phyloP scores from a whole-genome alignment of 2,888 invertebrate genomes.

The Plebejus argus region DNA sequence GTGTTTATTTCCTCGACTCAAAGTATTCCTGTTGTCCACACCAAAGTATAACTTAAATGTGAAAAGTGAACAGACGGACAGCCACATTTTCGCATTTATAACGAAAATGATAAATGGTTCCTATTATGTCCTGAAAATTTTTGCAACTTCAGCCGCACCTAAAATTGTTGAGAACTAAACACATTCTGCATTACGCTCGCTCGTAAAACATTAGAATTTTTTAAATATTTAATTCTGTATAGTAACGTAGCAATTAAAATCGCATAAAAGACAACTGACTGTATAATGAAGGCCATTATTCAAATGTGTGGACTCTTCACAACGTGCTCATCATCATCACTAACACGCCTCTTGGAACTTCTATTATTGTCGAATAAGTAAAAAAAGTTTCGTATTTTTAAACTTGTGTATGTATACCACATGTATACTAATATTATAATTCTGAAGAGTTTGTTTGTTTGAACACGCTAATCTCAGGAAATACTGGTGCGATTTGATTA shows the following conservation, averaged over 20 bases:
- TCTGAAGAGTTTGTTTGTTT: too few species aligned
- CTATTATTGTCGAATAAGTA: too few species aligned
- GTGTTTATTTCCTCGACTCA: neutral
- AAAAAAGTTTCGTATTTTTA: neutral
- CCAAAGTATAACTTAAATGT: neutral
- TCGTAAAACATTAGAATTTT: neutral
- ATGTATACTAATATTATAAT: too few species aligned
- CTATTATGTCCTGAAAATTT: neutral
- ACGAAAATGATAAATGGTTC: neutral
- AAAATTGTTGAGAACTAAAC: neutral
- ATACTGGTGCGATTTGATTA: too few species aligned
- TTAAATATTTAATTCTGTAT: neutral
- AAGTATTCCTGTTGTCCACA: neutral
- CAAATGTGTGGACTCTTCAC: neutral
- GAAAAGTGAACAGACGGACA: neutral
- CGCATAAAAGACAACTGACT: neutral
- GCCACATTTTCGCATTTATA: neutral
- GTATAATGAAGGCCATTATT: conserved; percentile 6
- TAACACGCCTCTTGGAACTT: neutral
- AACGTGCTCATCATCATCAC: neutral
- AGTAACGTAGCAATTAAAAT: conserved; percentile 2
- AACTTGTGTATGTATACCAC: too few species aligned
- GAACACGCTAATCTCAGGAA: too few species aligned
- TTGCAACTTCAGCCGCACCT: neutral
- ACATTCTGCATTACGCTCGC: neutral